phyloP scores from a whole-genome alignment of 2,888 invertebrate species.

The Pharmacophagus antenor region DNA sequence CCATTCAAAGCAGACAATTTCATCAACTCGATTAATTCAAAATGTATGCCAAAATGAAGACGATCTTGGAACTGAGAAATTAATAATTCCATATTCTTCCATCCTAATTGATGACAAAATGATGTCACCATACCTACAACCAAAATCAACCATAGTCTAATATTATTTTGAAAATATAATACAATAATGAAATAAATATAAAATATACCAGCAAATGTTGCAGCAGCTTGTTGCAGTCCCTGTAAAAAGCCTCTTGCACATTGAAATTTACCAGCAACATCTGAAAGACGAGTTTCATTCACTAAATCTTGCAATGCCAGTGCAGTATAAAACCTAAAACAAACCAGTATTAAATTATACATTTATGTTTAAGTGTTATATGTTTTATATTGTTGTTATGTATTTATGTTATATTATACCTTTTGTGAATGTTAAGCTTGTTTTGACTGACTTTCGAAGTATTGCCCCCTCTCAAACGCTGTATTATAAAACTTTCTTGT shows the following conservation, averaged over 20 bases:
- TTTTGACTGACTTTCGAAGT: conserved; percentile 79
- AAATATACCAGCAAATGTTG: conserved; percentile 92
- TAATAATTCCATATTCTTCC: conserved; percentile 93
- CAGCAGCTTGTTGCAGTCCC: conserved; percentile 95
- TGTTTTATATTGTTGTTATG: neutral
- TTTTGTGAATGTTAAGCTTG: conserved; percentile 83
- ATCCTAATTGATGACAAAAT: conserved; percentile 96
- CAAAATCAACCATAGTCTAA: conserved; percentile 5
- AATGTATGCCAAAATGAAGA: conserved; percentile 95
- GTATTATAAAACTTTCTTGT: conserved; percentile 90
- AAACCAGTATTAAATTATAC: conserved; percentile 3
- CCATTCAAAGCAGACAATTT: conserved; percentile 91
- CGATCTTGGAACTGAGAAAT: conserved; percentile 96
- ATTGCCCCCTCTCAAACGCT: conserved; percentile 85
- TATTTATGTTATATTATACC: conserved; percentile 59
- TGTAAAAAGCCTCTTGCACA: conserved; percentile 95
- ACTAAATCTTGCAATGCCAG: conserved; percentile 95
- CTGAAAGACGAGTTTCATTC: conserved; percentile 90
- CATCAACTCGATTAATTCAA: conserved; percentile 95
- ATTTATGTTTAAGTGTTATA: neutral
- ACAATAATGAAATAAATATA: neutral
- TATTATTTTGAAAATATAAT: neutral
- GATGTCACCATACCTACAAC: conserved; percentile 94
- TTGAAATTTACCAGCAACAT: conserved; percentile 91
- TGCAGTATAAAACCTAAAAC: conserved; percentile 90